phyloP scores from a whole-genome alignment of 2,797 vertebrate species.

The Vireo griseus region DNA sequence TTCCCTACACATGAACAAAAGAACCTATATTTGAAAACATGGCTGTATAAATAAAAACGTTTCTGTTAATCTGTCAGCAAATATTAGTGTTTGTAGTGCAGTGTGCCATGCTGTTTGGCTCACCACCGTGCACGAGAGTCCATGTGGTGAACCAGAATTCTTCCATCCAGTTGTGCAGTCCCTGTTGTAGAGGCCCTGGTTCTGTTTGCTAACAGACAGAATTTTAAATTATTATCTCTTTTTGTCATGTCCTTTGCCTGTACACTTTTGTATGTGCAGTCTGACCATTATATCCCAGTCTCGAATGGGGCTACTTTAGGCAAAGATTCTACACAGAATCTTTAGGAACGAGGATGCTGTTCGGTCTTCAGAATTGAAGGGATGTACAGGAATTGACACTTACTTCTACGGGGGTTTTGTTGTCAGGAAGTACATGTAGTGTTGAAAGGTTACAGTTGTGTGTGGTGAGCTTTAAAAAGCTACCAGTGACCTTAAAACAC shows the following conservation, averaged over 20 bases:
- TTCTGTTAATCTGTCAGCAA: background rate
- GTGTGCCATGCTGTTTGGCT: background rate
- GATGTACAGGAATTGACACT: background rate
- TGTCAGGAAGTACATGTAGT: background rate
- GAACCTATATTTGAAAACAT: background rate
- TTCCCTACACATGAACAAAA: background rate
- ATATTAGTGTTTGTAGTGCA: background rate
- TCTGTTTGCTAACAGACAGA: background rate
- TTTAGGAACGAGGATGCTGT: background rate
- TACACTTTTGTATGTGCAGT: accelerated
- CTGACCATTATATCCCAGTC: background rate
- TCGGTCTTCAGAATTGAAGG: background rate
- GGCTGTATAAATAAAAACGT: background rate
- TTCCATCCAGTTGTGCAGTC: background rate
- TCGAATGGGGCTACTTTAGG: accelerated
- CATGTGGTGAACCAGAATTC: background rate
- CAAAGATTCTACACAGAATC: background rate
- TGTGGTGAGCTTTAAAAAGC: background rate
- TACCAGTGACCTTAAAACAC: background rate
- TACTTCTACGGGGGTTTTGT: accelerated
- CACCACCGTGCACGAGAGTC: background rate
- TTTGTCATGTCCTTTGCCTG: background rate
- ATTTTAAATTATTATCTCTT: background rate
- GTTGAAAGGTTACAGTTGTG: background rate
- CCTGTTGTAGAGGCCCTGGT: background rate